Evolutionary conservation across 1,140 invertebrate genomes (phyloP), one percentile per base, ranked within the genome.

Genomic region (Drosophila jambulina): DNA sequence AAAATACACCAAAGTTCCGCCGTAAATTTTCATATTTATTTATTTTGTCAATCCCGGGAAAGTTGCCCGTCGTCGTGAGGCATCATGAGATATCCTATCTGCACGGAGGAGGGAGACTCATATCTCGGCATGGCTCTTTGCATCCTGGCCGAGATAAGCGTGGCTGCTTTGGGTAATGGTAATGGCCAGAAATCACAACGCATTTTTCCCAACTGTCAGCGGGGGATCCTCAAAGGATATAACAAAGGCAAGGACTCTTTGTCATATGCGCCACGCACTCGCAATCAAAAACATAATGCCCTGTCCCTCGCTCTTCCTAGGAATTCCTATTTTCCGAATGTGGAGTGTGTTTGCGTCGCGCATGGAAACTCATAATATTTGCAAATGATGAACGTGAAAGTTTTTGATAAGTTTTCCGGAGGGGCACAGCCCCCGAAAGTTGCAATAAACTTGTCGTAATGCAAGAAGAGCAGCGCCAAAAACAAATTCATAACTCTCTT

Each of bases 1-100:
- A 75, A 78, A 72, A 51, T 32, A 38, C 23, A 32, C 78, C 74
- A 48, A 86, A 88, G 43, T 90, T 90, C 51, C 70, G 78, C 85
- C 85, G 85, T 90, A 90, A 90, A 90, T 85, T 90, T 90, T 90
- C 81, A 90, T 90, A 90, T 90, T 90, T 90, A 90, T 90, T 90
- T 90, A 90, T 90, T 90, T 90, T 90, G 85, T 85, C 86, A 85
- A 90, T 90, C 81, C 85, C 61, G 61, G 71, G 79, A 75, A 88
- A 84, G 74, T 90, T 88, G 72, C 56, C 9, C 17, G 48, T 42
- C 49, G 43, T 51, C 25, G 25, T 42, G 59, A 68, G 40, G 43
- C 62, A 57, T 75, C 62, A 64, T 75, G 81, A 65, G 76, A 84
- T 84, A 69, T 60, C 69, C 67, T 59, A 71, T 84, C 70, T 86